Percentiles rank a stretch among this genome's conserved stretches.
Evolutionary conservation across 2,113 vertebrate genomes (phyloP).

Genomic region (Gopherus evgoodei): DNA sequence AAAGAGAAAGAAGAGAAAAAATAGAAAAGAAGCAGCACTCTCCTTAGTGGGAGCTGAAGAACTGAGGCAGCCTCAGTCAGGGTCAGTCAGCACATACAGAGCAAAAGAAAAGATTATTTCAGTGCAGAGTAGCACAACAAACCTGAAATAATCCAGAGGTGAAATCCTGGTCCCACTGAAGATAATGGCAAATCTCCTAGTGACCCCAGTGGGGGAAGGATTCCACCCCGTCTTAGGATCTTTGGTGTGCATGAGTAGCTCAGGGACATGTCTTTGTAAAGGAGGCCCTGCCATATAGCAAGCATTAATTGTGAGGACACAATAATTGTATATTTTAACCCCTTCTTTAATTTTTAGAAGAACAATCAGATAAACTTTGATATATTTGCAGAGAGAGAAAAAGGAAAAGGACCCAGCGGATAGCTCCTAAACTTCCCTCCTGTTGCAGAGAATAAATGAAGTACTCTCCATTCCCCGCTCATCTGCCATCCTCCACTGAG

Average conservation of each 20-base stretch:
- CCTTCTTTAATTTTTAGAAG: conserved; percentile 21
- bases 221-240: not conserved
- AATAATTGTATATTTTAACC: not conserved
- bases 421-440: not conserved
- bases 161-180: not conserved
- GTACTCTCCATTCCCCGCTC: conserved; percentile 51
- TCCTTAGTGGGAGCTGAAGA: not conserved
- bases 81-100: not conserved
- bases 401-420: not conserved
- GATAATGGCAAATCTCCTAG: not conserved
- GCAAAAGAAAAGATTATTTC: not conserved
- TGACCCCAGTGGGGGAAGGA: not conserved
- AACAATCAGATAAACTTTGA: conserved; percentile 58
- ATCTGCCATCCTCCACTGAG: conserved; percentile 70
- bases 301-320: not conserved
- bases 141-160: not conserved
- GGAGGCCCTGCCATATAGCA: not conserved
- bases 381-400: not conserved
- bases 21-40: not conserved
- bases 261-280: not conserved
- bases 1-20: not conserved
- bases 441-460: conserved; percentile 63
- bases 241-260: not conserved
- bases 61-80: fast-evolving
- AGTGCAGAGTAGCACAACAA: not conserved